Conservation (phyloP, 2,113 vertebrate species). For the Taurulus bubalis region DNA sequence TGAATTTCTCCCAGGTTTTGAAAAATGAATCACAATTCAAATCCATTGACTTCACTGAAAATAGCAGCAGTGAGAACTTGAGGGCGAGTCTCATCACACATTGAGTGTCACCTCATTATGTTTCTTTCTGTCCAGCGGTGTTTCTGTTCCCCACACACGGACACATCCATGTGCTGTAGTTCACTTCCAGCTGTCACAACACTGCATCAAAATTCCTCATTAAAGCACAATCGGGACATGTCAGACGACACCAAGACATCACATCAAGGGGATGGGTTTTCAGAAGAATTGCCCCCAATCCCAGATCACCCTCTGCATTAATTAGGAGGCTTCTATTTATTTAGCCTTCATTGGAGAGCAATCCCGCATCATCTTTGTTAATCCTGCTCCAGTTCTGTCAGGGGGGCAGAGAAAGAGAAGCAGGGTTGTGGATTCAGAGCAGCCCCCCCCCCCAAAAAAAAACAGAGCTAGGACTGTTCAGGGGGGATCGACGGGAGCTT, state of each 20-base stretch:
- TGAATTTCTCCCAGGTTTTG: neutral
- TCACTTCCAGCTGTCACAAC: slow-evolving; percentile 32
- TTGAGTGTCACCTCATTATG: slow-evolving; percentile 25
- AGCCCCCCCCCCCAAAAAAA: slow-evolving; percentile 13
- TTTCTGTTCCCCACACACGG: slow-evolving; percentile 7
- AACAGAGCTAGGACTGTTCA: slow-evolving; percentile 73
- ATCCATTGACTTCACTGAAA: slow-evolving; percentile 30
- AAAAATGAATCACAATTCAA: slow-evolving; percentile 31
- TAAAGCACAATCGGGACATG: slow-evolving; percentile 16
- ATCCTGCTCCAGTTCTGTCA: slow-evolving; percentile 61
- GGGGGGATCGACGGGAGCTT: slow-evolving; percentile 44
- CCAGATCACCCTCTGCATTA: slow-evolving; percentile 23
- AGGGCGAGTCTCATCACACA: slow-evolving; percentile 16
- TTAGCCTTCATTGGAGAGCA: slow-evolving; percentile 43
- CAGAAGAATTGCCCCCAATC: slow-evolving; percentile 1
- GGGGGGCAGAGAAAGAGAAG: slow-evolving; percentile 34
- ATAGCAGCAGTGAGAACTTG: slow-evolving; percentile 28
- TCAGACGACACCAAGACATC: slow-evolving; percentile 11
- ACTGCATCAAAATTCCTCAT: slow-evolving; percentile 19
- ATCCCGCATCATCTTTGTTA: slow-evolving; percentile 38
- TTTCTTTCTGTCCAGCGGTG: neutral
- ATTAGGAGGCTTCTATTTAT: slow-evolving; percentile 35
- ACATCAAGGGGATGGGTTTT: slow-evolving; percentile 12
- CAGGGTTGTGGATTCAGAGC: slow-evolving; percentile 39
- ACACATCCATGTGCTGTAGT: slow-evolving; percentile 4